Evolutionary conservation across 2,113 vertebrate species (phyloP), one percentile per base, ranked within the genome.

Genomic region (Chamaetylas fuelleborni): DNA sequence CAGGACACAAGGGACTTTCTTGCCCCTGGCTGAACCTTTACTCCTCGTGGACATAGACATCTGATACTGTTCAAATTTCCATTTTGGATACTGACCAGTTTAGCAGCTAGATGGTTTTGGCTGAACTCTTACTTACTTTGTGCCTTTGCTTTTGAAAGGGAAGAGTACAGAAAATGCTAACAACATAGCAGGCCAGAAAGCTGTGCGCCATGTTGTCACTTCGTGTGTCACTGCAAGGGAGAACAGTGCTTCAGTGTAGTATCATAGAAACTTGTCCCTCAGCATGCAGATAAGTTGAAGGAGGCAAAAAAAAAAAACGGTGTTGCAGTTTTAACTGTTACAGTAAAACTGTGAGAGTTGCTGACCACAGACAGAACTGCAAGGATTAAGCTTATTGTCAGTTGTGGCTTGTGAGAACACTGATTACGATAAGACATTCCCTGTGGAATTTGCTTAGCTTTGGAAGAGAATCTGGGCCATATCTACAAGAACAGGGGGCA

Each of bases 1-100:
- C 16, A 88, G 79, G 26, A 38, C 82, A 79, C 56, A 93, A 88
- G 96, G 93, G 91, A 94, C 94, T 97, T 97, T 96, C 92, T 96
- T 86, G 69, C 90, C 95, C 92, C 81, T 81, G 60, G 80, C 25
- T 93, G 92, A 96, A 96, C 91, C 84, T 87, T 74, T 82, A 36
- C 65, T 81, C 50, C 86, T 73, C 1, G 4, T 67, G 45, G 82
- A 83, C 76, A 16, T 23, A 84, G 88, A 90, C 80, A 95, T 76
- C 53, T 95, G 95, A 95, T 86, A 74, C 88, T 74, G 48, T 81
- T 90, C 88, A 92, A 10, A 88, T 86, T 93, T 90, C 88, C 61
- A 11, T 53, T 93, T 94, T 93, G 86, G 90, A 92, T 78, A 56
- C 72, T 50, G 82, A 69, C 69, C 88, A 88, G 6, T 71, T 92